Evolutionary conservation across 2,797 vertebrate genomes (phyloP).

Genomic region (Siniperca undulata): DNA sequence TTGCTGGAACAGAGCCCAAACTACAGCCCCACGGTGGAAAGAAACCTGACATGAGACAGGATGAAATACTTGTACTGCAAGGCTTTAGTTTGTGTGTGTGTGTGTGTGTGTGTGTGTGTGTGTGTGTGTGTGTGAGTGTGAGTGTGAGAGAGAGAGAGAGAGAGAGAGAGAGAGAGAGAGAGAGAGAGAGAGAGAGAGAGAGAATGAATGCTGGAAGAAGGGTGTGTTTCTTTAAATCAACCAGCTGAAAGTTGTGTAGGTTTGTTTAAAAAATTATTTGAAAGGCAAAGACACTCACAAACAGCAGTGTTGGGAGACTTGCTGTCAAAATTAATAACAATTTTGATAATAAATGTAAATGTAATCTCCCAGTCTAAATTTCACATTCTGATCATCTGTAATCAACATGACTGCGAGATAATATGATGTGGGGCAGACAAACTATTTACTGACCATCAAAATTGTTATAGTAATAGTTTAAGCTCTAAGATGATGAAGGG

Average conservation of each 20-base stretch:
- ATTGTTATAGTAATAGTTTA: no score
- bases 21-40: conserved; percentile 11
- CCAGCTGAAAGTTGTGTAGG: background rate
- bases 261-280: background rate
- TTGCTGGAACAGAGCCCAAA: conserved; percentile 36
- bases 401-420: background rate
- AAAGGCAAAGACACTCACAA: background rate
- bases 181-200: background rate
- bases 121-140: background rate
- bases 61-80: conserved; percentile 2
- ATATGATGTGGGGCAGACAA: background rate
- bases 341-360: background rate
- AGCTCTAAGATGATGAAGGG: background rate
- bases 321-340: background rate
- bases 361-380: background rate
- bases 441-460: background rate
- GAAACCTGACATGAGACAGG: conserved; percentile 5
- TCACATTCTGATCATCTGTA: background rate
- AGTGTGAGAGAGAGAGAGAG: no score
- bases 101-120: no score
- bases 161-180: background rate
- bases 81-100: background rate
- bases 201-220: background rate
- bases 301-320: background rate
- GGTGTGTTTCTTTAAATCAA: background rate